phyloP scores from a whole-genome alignment of 2,113 vertebrate genomes.

The Circaetus gallicus region DNA sequence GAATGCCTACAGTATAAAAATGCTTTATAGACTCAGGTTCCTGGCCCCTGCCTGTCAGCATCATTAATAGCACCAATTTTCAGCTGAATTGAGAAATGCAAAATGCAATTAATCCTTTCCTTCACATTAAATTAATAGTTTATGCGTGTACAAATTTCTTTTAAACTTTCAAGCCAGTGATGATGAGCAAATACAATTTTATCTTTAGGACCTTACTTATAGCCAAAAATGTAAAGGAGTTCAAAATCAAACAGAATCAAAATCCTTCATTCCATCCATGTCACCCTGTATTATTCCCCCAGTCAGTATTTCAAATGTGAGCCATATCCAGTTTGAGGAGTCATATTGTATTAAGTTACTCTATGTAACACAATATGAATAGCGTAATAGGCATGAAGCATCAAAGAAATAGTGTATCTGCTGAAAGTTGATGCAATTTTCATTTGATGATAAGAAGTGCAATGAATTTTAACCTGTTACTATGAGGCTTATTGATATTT shows the following conservation, averaged over 20 bases:
- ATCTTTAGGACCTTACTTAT: not conserved
- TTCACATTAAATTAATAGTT: not conserved
- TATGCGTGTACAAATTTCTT: not conserved
- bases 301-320: slow-evolving; percentile 23
- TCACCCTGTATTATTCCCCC: not conserved
- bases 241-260: slow-evolving; percentile 3
- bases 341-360: not conserved
- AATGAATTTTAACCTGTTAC: slow-evolving; percentile 7
- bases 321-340: not conserved
- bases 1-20: not conserved
- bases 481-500: slow-evolving; percentile 28
- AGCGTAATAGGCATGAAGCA: not conserved
- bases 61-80: not conserved
- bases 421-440: not conserved
- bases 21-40: not conserved
- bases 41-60: not conserved
- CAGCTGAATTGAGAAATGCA: not conserved
- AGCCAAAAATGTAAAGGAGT: not conserved
- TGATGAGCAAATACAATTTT: not conserved
- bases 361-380: not conserved
- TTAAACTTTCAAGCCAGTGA: not conserved
- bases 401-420: not conserved
- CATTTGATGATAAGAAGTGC: not conserved
- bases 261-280: not conserved
- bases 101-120: not conserved